These are phyloP conservation scores for Plemyria rubiginata DNA, from an alignment of 2,888 invertebrate genomes.

Conservation along the genomic window DNA sequence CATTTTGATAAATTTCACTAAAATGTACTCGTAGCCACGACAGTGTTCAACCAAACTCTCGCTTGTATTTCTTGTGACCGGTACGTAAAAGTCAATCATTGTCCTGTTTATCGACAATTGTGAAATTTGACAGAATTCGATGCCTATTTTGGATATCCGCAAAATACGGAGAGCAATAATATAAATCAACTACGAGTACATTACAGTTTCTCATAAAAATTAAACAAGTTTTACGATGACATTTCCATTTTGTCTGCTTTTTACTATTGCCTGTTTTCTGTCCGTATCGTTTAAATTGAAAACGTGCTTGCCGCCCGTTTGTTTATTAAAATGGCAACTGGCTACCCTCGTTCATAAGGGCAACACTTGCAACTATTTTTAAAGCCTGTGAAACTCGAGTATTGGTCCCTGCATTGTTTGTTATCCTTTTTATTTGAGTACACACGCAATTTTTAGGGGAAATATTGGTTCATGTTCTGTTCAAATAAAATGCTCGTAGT, in stretches of 20 bases:
- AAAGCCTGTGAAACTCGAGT: conserved; percentile 6
- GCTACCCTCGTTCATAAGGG: conserved; percentile 19
- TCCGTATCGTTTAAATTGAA: conserved; percentile 36
- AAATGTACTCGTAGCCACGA: no score
- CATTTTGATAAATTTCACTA: no score
- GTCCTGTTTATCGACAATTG: no score
- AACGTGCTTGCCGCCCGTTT: conserved; percentile 37
- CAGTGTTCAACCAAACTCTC: no score
- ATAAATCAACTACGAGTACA: neutral
- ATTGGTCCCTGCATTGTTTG: neutral
- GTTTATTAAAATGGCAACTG: conserved; percentile 36
- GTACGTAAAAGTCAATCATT: no score
- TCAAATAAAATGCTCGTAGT: neutral
- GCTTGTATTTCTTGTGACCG: no score
- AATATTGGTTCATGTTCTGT: neutral
- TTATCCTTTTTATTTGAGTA: conserved; percentile 1
- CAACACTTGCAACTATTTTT: conserved; percentile 26
- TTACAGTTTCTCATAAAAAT: neutral
- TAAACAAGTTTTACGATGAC: neutral
- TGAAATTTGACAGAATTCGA: no score
- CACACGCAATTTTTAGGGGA: neutral
- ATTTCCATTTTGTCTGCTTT: neutral
- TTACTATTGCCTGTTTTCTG: conserved; percentile 1
- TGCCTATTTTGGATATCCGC: no score
- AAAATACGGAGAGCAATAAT: no score